phyloP scores from a whole-genome alignment of 1,140 invertebrate genomes.

The Brachionus rubens region DNA sequence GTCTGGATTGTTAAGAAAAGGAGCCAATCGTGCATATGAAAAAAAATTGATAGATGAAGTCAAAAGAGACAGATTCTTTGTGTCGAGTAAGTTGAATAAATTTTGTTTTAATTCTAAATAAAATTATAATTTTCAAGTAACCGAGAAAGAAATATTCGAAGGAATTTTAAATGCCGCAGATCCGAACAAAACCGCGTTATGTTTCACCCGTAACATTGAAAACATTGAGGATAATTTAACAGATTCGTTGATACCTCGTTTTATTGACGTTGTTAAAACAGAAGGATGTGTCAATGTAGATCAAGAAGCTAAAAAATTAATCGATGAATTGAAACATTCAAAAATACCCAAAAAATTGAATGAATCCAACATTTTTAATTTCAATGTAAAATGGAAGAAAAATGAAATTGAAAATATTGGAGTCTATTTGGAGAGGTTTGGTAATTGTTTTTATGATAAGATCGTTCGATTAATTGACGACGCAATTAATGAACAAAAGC shows the following conservation, averaged over 20 bases:
- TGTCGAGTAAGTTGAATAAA: conserved; percentile 74
- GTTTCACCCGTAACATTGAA: conserved; percentile 90
- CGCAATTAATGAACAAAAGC: conserved; percentile 66
- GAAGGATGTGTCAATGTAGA: conserved; percentile 84
- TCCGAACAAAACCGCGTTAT: conserved; percentile 84
- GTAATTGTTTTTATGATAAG: conserved; percentile 83
- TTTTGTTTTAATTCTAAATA: neutral
- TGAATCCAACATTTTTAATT: neutral
- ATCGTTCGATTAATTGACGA: conserved; percentile 48
- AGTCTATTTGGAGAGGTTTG: conserved; percentile 81
- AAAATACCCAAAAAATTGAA: conserved; percentile 65
- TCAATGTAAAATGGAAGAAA: conserved; percentile 11
- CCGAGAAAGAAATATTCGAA: conserved; percentile 92
- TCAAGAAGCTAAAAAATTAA: conserved; percentile 81
- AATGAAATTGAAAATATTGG: neutral
- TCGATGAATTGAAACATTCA: conserved; percentile 83
- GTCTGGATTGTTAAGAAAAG: neutral
- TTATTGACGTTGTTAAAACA: conserved; percentile 74
- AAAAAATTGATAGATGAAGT: conserved; percentile 83
- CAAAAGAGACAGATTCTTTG: conserved; percentile 96
- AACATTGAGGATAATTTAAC: conserved; percentile 94
- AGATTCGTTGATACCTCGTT: conserved; percentile 77
- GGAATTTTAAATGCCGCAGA: conserved; percentile 88
- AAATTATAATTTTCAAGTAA: conserved; percentile 70
- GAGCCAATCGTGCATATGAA: conserved; percentile 57